These are phyloP conservation scores for Cladopsammia gracilis DNA, from an alignment of 64 coral and sea anemone genomes.

Conservation along the genomic window DNA sequence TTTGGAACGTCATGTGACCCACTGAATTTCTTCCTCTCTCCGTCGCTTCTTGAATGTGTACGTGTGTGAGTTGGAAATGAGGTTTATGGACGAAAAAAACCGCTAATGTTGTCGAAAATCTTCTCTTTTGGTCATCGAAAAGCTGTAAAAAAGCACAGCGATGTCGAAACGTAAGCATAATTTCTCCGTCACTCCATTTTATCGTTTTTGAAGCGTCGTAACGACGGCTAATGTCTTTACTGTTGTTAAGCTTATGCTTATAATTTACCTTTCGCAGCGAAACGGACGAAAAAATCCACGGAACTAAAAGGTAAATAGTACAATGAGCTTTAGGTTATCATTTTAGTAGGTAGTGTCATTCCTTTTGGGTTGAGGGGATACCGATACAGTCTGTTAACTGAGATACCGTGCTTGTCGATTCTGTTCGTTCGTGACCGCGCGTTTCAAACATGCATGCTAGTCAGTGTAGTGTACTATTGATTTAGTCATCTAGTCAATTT, in stretches of 20 bases:
- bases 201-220: constrained; percentile 13
- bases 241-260: neutral
- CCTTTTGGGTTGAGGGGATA: neutral
- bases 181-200: neutral
- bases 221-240: neutral
- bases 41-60: constrained; percentile 9
- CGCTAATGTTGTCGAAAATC: constrained; percentile 89
- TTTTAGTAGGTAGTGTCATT: neutral
- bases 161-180: constrained; percentile 75
- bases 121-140: constrained; percentile 91
- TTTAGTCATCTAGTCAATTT: neutral
- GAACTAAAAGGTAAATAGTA: constrained; percentile 11
- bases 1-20: constrained; percentile 85
- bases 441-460: no score
- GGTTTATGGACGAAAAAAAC: neutral
- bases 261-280: constrained; percentile 27
- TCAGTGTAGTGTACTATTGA: neutral
- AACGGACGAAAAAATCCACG: constrained; percentile 17
- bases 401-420: no score
- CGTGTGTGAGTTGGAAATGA: constrained; percentile 35
- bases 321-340: neutral
- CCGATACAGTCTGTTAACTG: no score
- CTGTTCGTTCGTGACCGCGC: no score
- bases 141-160: constrained; percentile 73
- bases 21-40: neutral